These are phyloP conservation scores for Protonemura montana DNA, from an alignment of 2,888 invertebrate species.

Conservation along the genomic window DNA sequence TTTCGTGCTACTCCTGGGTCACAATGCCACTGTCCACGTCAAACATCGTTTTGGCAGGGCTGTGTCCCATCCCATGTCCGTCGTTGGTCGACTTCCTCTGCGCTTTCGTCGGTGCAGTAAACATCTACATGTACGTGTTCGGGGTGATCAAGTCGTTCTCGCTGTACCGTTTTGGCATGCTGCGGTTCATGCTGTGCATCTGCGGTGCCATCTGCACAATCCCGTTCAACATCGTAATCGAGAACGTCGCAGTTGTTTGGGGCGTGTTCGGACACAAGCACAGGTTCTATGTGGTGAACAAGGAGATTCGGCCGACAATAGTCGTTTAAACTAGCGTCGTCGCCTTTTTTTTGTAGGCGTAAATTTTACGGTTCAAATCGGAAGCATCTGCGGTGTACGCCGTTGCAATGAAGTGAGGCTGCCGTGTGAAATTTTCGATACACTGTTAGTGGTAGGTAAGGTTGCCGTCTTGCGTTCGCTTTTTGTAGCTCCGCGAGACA, in stretches of 20 bases:
- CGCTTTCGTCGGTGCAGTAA: conserved; percentile 91
- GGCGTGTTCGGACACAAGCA: conserved; percentile 94
- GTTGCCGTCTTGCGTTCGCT: too few relatives aligned
- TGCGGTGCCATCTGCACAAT: conserved; percentile 88
- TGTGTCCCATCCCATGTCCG: conserved; percentile 89
- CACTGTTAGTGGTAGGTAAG: too few relatives aligned
- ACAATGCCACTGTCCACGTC: conserved; percentile 92
- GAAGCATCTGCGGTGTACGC: background rate
- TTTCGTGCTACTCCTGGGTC: conserved; percentile 95
- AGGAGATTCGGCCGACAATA: conserved; percentile 78
- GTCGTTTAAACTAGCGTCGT: conserved; percentile 62
- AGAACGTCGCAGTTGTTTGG: conserved; percentile 95
- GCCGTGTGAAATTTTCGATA: too few relatives aligned
- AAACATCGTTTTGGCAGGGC: conserved; percentile 82
- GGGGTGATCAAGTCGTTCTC: conserved; percentile 97
- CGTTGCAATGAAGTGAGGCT: too few relatives aligned
- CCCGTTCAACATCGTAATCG: conserved; percentile 92
- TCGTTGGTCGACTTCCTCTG: conserved; percentile 84
- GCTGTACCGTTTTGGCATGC: conserved; percentile 81
- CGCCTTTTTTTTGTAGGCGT: background rate
- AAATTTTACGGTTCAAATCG: background rate
- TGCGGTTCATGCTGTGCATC: conserved; percentile 80
- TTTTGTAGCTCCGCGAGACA: too few relatives aligned
- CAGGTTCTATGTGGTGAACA: conserved; percentile 96
- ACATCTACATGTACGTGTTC: conserved; percentile 97